Base-by-base conservation (phyloP, 2,888 invertebrate species). In the Trissoscelio sp. region DNA sequence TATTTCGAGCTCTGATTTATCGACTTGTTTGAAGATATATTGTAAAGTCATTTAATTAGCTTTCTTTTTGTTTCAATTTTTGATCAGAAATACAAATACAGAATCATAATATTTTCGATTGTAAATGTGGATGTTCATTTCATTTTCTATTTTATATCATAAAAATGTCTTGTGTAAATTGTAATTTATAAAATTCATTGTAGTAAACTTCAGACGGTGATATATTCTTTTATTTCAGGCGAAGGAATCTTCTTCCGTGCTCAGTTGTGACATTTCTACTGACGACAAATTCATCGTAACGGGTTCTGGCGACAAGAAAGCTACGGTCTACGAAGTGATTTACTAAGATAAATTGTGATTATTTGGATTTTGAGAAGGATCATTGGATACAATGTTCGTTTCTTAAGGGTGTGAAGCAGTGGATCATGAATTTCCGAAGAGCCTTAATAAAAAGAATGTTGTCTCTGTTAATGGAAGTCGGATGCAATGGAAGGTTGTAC, bases 221-320 rank as follows among this genome's bases (percentile, higher is more conserved):
- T 11, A 12, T 22, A 4, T 2, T 16, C n/a, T 48, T 62, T 62
- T 53, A 55, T 94, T 94, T 24, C 93, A 96, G 96, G 96, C 96
- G 58, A 98, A 98, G 93, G 99, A 99, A 93, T 97, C 98, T 70
- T 98, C 98, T 87, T 98, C 98, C 90, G 98, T 99, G 91, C 94
- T 99, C 89, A 98, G 98, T 93, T 99, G 99, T 94, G 99, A 99
- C 94, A 98, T 99, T 92, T 98, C 98, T 83, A 95, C 96, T 81
- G 99, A 99, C 92, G 99, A 99, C 93, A 98, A 98, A 92, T 98
- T 97, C 93, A 98, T 99, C 89, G 98, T 99, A 88, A 99, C 99
- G 55, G 99, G 99, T 83, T 98, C 98, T 44, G 99, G 99, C 74
- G 99, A 99, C 92, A 98, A 98, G 92, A 98, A 98, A 92, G 98